These are phyloP conservation scores for Athene noctua DNA, from an alignment of 2,113 vertebrate genomes.

Conservation along the genomic window DNA sequence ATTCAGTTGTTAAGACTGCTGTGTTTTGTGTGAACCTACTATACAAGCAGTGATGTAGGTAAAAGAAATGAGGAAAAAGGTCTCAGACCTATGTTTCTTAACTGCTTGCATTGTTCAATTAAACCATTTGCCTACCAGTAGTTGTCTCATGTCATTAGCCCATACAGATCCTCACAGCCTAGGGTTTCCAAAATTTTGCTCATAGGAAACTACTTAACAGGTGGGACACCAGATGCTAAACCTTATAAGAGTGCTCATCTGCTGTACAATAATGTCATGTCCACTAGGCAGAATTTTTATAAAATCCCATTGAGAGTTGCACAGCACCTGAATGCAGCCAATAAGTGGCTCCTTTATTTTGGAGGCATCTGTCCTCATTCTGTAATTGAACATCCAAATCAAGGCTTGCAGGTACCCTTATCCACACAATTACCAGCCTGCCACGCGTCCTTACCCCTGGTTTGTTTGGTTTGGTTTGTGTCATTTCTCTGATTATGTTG, in stretches of 20 bases:
- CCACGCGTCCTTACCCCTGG: not conserved
- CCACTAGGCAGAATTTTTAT: not conserved
- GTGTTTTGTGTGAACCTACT: not conserved
- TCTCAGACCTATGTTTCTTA: not conserved
- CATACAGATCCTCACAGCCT: not conserved
- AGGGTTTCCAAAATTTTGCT: not conserved
- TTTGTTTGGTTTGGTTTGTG: not conserved
- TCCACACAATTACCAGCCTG: not conserved
- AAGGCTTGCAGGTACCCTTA: not conserved
- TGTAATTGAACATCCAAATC: not conserved
- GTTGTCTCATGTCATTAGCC: not conserved
- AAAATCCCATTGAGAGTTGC: not conserved
- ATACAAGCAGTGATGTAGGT: not conserved
- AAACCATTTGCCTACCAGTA: not conserved
- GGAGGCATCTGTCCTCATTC: not conserved
- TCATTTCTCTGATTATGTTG: not conserved
- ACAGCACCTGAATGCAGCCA: not conserved
- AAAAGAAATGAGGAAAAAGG: not conserved
- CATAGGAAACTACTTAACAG: not conserved
- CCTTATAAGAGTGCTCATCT: not conserved
- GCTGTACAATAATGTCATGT: fast-evolving
- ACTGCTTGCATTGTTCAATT: not conserved
- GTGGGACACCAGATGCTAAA: not conserved
- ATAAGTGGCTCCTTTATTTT: not conserved
- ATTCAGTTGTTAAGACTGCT: not conserved